phyloP scores from a whole-genome alignment of 2,113 vertebrate genomes.

The Cyrtonyx montezumae region DNA sequence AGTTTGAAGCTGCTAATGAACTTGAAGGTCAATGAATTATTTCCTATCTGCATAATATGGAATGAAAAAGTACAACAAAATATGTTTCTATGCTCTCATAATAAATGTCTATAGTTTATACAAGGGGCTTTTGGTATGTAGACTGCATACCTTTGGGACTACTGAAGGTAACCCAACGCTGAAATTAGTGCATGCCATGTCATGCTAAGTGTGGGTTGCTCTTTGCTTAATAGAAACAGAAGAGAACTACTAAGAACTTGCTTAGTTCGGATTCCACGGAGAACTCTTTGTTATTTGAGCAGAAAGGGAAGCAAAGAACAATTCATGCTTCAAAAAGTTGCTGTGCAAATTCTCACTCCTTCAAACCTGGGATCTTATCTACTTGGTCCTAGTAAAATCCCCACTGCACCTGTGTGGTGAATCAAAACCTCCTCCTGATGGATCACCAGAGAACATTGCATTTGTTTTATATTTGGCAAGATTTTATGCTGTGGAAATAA shows the following conservation, averaged over 20 bases:
- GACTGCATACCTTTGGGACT: background rate
- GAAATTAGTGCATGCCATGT: background rate
- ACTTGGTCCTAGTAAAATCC: background rate
- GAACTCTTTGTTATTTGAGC: background rate
- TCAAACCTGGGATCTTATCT: background rate
- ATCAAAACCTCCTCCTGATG: background rate
- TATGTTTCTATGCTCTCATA: background rate
- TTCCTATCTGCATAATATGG: background rate
- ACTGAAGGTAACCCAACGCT: background rate
- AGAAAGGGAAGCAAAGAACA: background rate
- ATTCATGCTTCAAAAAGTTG: background rate
- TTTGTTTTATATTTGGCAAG: no score
- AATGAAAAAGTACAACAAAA: background rate
- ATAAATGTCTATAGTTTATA: background rate
- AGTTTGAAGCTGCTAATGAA: conserved; percentile 13
- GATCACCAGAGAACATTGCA: background rate
- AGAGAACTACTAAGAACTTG: background rate
- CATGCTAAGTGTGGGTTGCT: background rate
- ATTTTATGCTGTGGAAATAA: conserved; percentile 21
- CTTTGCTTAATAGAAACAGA: background rate
- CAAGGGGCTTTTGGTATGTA: background rate
- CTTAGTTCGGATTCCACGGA: background rate
- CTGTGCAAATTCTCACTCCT: background rate
- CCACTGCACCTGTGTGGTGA: background rate
- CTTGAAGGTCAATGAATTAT: background rate